Evolutionary conservation across 2,797 vertebrate genomes (phyloP).

Genomic region (Rhodeus uyekii): DNA sequence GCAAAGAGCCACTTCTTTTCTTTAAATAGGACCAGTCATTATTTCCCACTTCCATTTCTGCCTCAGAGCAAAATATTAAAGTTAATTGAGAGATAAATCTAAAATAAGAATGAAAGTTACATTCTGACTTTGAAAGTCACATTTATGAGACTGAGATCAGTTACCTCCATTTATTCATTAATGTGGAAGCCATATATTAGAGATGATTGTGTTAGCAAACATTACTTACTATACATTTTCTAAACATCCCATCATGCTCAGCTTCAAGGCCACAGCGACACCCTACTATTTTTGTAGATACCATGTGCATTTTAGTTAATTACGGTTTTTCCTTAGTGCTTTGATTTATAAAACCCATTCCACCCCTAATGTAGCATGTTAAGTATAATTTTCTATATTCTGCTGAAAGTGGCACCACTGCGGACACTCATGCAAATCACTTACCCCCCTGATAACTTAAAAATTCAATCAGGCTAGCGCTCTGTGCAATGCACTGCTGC

Average conservation of each 20-base stretch:
- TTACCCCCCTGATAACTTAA: conserved; percentile 18
- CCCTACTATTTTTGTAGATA: background rate
- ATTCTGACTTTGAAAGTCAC: background rate
- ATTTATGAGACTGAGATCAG: background rate
- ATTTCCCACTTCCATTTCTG: background rate
- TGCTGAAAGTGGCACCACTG: conserved; percentile 3
- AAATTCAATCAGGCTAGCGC: conserved; percentile 10
- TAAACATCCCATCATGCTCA: background rate
- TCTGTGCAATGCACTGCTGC: background rate
- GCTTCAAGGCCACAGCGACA: background rate
- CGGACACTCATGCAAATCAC: conserved; percentile 24
- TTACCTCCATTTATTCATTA: too few relatives aligned
- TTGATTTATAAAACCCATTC: conserved; percentile 16
- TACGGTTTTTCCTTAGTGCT: background rate
- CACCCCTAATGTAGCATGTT: background rate
- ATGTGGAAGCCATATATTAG: background rate
- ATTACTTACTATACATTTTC: background rate
- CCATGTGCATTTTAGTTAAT: background rate
- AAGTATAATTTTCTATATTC: conserved; percentile 26
- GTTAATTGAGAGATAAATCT: background rate
- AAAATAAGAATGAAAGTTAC: background rate
- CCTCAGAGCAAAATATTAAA: background rate
- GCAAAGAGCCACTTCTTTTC: background rate
- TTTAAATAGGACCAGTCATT: background rate
- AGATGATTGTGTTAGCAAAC: background rate